Evolutionary conservation across 2,113 vertebrate species (phyloP).

Genomic region (Azemiops feae): DNA sequence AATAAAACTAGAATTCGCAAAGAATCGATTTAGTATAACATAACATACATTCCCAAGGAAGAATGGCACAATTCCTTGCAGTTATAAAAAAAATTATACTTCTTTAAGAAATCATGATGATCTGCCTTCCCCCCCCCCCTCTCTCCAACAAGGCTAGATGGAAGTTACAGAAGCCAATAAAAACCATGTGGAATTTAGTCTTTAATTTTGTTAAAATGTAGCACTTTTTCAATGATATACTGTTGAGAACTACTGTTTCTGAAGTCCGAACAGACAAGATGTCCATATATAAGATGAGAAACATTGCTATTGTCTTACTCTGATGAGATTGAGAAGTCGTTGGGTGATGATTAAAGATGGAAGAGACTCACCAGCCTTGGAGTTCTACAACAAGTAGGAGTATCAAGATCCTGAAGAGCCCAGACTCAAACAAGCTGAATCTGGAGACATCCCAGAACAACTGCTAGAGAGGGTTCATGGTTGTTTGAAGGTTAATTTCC

Average conservation of each 20-base stretch:
- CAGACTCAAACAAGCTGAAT: not conserved
- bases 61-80: conserved; percentile 3
- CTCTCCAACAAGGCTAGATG: not conserved
- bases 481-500: not conserved
- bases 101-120: conserved; percentile 36
- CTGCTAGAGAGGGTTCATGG: not conserved
- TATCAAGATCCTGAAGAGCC: not conserved
- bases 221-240: not conserved
- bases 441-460: not conserved
- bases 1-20: not conserved
- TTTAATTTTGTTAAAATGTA: not conserved
- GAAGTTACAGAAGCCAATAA: not conserved
- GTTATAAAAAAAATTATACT: not conserved
- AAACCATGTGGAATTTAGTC: not conserved
- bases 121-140: not conserved
- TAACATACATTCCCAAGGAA: not conserved
- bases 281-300: not conserved
- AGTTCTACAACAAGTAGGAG: not conserved
- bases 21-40: not conserved
- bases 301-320: not conserved
- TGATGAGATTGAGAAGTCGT: not conserved
- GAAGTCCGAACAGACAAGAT: not conserved
- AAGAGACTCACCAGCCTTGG: not conserved
- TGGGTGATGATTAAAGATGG: not conserved
- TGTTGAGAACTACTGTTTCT: not conserved